Percentiles rank a stretch among this genome's conserved stretches.
Evolutionary conservation across 2,888 invertebrate species (phyloP).

Genomic region (Iselma pallidipennis): DNA sequence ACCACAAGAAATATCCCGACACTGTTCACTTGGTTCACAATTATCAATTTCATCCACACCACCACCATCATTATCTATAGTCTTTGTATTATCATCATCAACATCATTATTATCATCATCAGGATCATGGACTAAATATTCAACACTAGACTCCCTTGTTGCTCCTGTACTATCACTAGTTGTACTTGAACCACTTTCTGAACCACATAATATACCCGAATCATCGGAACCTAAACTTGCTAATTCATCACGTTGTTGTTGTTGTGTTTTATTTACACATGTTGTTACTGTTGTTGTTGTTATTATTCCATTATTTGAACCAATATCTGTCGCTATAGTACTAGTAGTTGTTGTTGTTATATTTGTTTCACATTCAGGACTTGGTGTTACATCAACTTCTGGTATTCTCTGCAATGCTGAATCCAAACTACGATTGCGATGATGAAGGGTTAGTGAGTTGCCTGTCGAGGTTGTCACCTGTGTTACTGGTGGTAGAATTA

Average conservation of each 20-base stretch:
- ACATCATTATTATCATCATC: conserved; percentile 29
- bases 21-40: conserved; percentile 19
- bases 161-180: conserved; percentile 46
- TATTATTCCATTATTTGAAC: not conserved
- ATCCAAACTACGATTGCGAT: conserved; percentile 87
- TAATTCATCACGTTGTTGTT: conserved; percentile 61
- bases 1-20: not conserved
- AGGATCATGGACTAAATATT: conserved; percentile 53
- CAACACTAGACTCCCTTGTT: conserved; percentile 59
- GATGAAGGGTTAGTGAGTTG: conserved; percentile 68
- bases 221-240: conserved; percentile 76
- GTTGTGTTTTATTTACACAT: not conserved
- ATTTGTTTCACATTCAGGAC: conserved; percentile 64
- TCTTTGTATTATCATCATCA: conserved; percentile 24
- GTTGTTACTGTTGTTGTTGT: not conserved
- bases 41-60: conserved; percentile 33
- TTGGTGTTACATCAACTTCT: conserved; percentile 76
- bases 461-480: conserved; percentile 58
- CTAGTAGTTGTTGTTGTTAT: conserved; percentile 46
- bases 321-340: conserved; percentile 23
- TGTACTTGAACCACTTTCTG: conserved; percentile 58
- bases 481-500: conserved; percentile 64
- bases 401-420: conserved; percentile 88
- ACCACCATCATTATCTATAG: conserved; percentile 36
- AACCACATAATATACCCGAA: conserved; percentile 73